A percentile compares a stretch with the other conserved stretches of the same genome.
Conservation (phyloP, 2,797 vertebrate species). For the Sebastes itinus region DNA sequence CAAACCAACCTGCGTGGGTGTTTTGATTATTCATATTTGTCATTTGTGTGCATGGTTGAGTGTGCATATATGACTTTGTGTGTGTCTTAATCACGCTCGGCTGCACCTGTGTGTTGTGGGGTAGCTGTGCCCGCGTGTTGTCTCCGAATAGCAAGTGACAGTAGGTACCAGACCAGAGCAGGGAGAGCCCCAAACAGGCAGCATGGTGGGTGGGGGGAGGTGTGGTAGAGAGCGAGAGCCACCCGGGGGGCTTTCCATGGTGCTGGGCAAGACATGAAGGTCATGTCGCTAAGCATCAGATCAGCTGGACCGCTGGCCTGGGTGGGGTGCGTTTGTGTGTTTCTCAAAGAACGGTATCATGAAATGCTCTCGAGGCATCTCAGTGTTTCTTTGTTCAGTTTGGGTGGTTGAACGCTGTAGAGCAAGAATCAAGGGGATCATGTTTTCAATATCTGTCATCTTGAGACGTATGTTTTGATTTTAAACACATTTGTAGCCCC, state of each 20-base stretch:
- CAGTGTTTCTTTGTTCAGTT: conserved; percentile 36
- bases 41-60: neutral
- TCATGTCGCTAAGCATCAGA: conserved; percentile 79
- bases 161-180: conserved; percentile 45
- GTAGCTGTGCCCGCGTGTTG: conserved; percentile 16
- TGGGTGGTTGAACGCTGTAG: neutral
- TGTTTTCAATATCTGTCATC: neutral
- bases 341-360: conserved; percentile 45
- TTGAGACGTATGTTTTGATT: neutral
- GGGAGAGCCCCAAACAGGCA: conserved; percentile 38
- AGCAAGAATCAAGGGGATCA: neutral
- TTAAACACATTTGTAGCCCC: neutral
- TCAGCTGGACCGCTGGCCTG: conserved; percentile 67
- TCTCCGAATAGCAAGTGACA: conserved; percentile 57
- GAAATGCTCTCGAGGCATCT: conserved; percentile 54
- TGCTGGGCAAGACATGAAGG: conserved; percentile 71
- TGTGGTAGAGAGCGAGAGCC: conserved; percentile 14
- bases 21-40: neutral
- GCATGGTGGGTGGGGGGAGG: conserved; percentile 34
- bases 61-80: conserved; percentile 14
- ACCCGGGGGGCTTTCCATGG: conserved; percentile 60
- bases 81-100: conserved; percentile 38
- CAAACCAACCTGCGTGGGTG: neutral
- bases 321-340: conserved; percentile 35
- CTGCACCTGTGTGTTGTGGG: conserved; percentile 42